Evolutionary conservation across 2,113 vertebrate species (phyloP).

Genomic region (Himantopus leucocephalus): DNA sequence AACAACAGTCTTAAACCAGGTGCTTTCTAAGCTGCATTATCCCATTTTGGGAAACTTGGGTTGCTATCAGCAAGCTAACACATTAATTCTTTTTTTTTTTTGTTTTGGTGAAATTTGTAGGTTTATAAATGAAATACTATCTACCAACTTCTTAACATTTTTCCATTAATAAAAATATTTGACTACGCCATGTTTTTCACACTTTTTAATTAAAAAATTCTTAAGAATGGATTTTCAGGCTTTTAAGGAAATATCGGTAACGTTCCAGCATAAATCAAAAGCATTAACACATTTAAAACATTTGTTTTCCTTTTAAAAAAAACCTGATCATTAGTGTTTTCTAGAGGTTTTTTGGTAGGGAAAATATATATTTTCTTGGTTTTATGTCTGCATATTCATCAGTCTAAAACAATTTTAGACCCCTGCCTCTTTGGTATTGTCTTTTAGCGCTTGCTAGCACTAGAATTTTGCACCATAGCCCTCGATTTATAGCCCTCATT

Average conservation of each 20-base stretch:
- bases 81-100: neutral
- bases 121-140: neutral
- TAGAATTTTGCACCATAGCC: conserved; percentile 57
- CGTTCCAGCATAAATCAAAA: neutral
- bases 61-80: neutral
- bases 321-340: neutral
- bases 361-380: neutral
- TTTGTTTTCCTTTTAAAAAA: neutral
- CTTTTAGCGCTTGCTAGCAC: conserved; percentile 48
- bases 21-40: conserved; percentile 41
- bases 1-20: conserved; percentile 58
- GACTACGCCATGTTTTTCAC: neutral
- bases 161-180: neutral
- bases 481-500: conserved; percentile 73
- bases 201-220: neutral
- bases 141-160: neutral
- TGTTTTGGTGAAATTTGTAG: neutral
- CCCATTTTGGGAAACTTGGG: neutral
- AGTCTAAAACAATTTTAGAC: conserved; percentile 64
- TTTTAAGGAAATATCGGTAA: neutral
- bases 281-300: neutral
- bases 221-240: neutral
- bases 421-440: conserved; percentile 26
- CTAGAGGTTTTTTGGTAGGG: neutral
- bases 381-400: conserved; percentile 66